phyloP scores from a whole-genome alignment of 2,113 vertebrate genomes.

The Spea multiplicata region DNA sequence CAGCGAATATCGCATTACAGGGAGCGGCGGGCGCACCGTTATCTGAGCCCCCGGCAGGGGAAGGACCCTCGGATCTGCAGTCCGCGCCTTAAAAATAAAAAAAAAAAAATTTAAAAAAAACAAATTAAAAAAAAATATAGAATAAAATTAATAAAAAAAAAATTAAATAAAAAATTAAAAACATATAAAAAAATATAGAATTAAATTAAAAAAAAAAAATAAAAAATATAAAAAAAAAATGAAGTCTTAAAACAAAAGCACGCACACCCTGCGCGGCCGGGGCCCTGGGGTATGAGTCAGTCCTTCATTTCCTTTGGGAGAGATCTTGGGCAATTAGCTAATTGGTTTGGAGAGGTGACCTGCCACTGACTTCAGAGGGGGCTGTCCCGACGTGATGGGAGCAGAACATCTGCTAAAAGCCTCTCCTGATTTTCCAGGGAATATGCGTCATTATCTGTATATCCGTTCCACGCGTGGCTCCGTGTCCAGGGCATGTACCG shows the following conservation, averaged over 20 bases:
- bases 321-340: slow-evolving; percentile 71
- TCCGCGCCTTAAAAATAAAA: neutral
- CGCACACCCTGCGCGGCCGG: slow-evolving; percentile 56
- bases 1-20: neutral
- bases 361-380: slow-evolving; percentile 58
- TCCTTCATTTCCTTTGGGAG: slow-evolving; percentile 60
- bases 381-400: slow-evolving; percentile 57
- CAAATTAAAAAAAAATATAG: too few species aligned
- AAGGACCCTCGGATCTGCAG: neutral
- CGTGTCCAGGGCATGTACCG: too few species aligned
- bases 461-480: too few species aligned
- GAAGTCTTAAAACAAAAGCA: slow-evolving; percentile 56
- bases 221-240: slow-evolving; percentile 55
- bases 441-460: too few species aligned
- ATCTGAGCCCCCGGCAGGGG: neutral
- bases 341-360: slow-evolving; percentile 69
- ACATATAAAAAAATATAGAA: too few species aligned
- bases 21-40: neutral
- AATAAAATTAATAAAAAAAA: too few species aligned
- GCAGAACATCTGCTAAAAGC: slow-evolving; percentile 55
- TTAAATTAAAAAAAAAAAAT: too few species aligned
- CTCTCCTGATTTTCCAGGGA: neutral
- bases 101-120: too few species aligned
- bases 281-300: slow-evolving; percentile 59
- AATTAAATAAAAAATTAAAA: too few species aligned